Evolutionary conservation across 2,888 invertebrate genomes (phyloP), one percentile per base, ranked within the genome.

Genomic region (Perithous albicinctus): DNA sequence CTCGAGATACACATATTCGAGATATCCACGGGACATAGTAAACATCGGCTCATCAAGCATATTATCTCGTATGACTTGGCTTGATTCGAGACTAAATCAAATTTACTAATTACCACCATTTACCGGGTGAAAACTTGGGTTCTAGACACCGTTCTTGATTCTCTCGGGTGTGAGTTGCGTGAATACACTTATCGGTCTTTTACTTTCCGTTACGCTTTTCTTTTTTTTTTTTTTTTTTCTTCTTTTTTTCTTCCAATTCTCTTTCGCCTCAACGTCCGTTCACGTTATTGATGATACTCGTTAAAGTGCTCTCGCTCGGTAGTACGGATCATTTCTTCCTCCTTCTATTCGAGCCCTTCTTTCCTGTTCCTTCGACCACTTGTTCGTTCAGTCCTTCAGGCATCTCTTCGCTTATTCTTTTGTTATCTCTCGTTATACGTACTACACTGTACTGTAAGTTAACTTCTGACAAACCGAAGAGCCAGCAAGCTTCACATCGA

Each of bases 281-380:
- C 84, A 85, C 70, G 88, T 88, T 88, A 88, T 88, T 88, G 88
- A 88, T 88, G 88, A 88, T 82, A 80, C 88, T 88, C 88, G 88
- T 88, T 88, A 88, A 87, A 87, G 88, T 85, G 86, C 85, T 87
- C 88, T 63, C 77, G 59, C 64, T 74, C 61, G 75, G 78, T 82
- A 81, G 81, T 81, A 56, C 74, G 74, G 78, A 81, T 82, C 78
- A 82, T 82, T 75, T 82, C 56, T 78, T 61, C 35, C 26, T 59
- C 46, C 29, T 46, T 48, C 18, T 56, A 51, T 74, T 80, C 69
- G 20, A 3, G 29, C 43, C 15, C 8, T 66, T 48, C 10, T n/a
- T 51, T 35, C 18, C 73, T 29, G 51, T 67, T 32, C 48, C 26
- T 56, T 75, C 38, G 6, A n/a, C 29, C 70, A 78, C 85, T 86